phyloP scores from a whole-genome alignment of 1,140 invertebrate species.

The Drosophila kohkoa region DNA sequence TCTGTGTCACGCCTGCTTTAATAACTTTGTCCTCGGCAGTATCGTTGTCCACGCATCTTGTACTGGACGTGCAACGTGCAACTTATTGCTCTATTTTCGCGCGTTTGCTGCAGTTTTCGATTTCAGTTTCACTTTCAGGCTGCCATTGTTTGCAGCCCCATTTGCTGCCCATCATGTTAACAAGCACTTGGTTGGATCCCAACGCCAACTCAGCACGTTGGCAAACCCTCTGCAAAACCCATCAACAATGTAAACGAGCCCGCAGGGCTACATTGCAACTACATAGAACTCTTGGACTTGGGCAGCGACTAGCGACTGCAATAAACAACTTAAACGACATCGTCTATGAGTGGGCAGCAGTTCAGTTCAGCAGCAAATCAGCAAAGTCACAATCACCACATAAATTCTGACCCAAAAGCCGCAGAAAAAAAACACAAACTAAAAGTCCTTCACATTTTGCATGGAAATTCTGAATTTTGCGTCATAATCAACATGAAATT shows the following conservation, averaged over 20 bases:
- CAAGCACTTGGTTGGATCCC: conserved; percentile 47
- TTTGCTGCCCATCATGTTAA: conserved; percentile 75
- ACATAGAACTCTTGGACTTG: too few relatives aligned
- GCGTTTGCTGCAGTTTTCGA: conserved; percentile 62
- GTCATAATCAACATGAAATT: conserved; percentile 33
- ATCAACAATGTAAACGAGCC: conserved; percentile 72
- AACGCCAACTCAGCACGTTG: conserved; percentile 43
- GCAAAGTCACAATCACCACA: conserved; percentile 17
- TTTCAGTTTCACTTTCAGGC: conserved; percentile 80
- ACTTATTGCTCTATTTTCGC: conserved; percentile 81
- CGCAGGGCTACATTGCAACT: background rate
- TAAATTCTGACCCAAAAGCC: conserved; percentile 13
- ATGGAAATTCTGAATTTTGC: conserved; percentile 39
- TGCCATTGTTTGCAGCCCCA: conserved; percentile 45
- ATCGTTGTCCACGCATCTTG: conserved; percentile 69
- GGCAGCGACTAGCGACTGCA: conserved; percentile 5
- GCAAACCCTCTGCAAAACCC: conserved; percentile 26
- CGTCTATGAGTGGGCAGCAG: conserved; percentile 35
- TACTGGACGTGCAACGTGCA: conserved; percentile 30
- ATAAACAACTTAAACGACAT: conserved; percentile 75
- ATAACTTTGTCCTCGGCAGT: conserved; percentile 64
- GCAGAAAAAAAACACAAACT: background rate
- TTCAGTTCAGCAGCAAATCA: conserved; percentile 45
- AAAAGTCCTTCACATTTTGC: conserved; percentile 9
- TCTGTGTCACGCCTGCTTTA: conserved; percentile 68